Base-by-base conservation (phyloP, 2,113 vertebrate species). In the Cyphomyrus discorhynchus region DNA sequence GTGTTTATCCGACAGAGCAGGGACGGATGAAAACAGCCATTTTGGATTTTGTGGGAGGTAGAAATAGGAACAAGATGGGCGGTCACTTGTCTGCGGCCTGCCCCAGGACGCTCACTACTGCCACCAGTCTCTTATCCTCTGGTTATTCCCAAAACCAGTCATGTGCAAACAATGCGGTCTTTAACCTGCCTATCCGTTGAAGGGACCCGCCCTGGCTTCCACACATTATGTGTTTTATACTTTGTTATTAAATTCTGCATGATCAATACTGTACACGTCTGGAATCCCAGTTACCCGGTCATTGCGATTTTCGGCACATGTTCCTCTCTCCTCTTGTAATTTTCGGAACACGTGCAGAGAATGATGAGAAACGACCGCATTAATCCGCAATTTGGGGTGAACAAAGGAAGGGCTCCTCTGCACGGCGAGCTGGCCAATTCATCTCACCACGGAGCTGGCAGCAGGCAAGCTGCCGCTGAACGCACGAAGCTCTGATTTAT, bases 391-490 rank as follows among this genome's bases (percentile, higher is more conserved):
- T 92, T 92, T 91, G 70, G 90, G 90, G 89, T 92, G 87, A 82
- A 88, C n/a, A 89, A 89, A 90, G 91, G 90, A 91, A 88, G 90
- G 90, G 90, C 88, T 91, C 84, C 46, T 88, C 89, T 83, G 89
- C 83, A 52, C 62, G 74, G 86, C 53, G 74, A 80, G 91, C 83
- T 89, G 91, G 35, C 89, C 90, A 90, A 92, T 92, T 92, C 91
- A 92, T 93, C 92, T 91, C 91, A 87, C 90, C 90, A 88, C 74
- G 87, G 89, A 88, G 91, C 85, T 50, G 90, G 92, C 91, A 91
- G 86, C 24, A 90, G 90, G 92, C 91, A 92, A 93, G 92, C 91
- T 92, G 90, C 92, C 90, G 92, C 92, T 92, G 92, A 90, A 92
- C 90, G 88, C 90, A 91, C 92, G 90, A 92, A 92, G 50, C 89